A percentile compares a stretch with the other conserved stretches of the same genome.
phyloP scores from a whole-genome alignment of 2,888 invertebrate species.

The Cheilosia impressa region DNA sequence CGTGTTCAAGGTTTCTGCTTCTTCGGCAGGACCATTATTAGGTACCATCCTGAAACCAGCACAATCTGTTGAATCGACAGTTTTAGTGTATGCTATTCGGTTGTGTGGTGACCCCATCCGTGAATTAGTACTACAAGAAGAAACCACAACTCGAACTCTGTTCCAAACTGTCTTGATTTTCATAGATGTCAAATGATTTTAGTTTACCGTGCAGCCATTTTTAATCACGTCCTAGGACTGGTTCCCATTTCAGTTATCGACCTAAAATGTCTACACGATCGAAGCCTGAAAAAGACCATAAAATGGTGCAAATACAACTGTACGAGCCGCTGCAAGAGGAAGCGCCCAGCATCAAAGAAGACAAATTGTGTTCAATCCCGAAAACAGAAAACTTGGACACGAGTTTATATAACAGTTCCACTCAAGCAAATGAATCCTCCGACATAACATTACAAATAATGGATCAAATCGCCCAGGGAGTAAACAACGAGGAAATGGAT shows the following conservation, averaged over 20 bases:
- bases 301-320: not conserved
- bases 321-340: slow-evolving; percentile 77
- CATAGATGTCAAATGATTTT: too few species aligned
- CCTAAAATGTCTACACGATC: slow-evolving; percentile 6
- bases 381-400: slow-evolving; percentile 50
- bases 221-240: not conserved
- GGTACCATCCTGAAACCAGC: too few species aligned
- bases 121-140: too few species aligned
- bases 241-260: slow-evolving; percentile 46
- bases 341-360: slow-evolving; percentile 75
- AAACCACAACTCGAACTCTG: too few species aligned
- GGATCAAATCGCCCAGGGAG: slow-evolving; percentile 18
- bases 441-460: slow-evolving; percentile 42
- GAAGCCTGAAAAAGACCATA: not conserved
- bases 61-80: too few species aligned
- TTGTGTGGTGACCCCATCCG: too few species aligned
- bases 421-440: slow-evolving; percentile 4
- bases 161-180: too few species aligned
- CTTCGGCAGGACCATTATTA: too few species aligned
- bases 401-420: slow-evolving; percentile 34
- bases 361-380: slow-evolving; percentile 20
- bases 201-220: too few species aligned
- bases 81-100: too few species aligned
- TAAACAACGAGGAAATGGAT: not conserved
- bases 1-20: too few species aligned